Evolutionary conservation across 2,113 vertebrate genomes (phyloP).

Genomic region (Anseranas semipalmata): DNA sequence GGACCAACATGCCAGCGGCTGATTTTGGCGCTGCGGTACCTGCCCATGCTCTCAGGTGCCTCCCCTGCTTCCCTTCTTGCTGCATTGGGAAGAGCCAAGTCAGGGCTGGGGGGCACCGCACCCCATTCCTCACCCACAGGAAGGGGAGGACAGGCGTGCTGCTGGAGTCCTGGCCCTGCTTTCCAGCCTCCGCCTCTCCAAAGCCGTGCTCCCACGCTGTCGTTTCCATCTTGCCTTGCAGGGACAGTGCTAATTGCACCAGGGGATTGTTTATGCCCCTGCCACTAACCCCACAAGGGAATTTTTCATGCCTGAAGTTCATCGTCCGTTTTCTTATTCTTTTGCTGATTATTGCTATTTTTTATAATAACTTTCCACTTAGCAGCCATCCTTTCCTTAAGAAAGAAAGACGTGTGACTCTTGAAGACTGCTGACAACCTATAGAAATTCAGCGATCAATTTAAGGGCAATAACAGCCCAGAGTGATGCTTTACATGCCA

Average conservation of each 20-base stretch:
- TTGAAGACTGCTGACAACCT: neutral
- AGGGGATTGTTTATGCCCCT: neutral
- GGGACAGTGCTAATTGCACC: fast-evolving
- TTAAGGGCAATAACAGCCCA: slow-evolving; percentile 8
- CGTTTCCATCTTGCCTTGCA: neutral
- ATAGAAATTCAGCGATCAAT: neutral
- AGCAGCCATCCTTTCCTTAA: neutral
- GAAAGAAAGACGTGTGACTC: neutral
- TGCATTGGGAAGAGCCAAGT: fast-evolving
- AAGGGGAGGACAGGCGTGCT: neutral
- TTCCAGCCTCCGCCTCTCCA: neutral
- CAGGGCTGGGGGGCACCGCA: neutral
- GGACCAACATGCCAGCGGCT: fast-evolving
- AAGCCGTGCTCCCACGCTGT: fast-evolving
- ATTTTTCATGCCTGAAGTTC: neutral
- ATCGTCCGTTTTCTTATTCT: neutral
- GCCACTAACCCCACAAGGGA: neutral
- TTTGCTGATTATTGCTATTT: slow-evolving; percentile 1
- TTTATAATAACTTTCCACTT: neutral
- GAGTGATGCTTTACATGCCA: neutral
- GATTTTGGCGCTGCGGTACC: neutral
- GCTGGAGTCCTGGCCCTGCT: neutral
- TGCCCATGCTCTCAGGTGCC: fast-evolving
- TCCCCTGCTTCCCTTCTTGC: neutral
- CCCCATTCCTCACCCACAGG: neutral